phyloP scores from a whole-genome alignment of 2,888 invertebrate genomes.

The Pteria penguin region DNA sequence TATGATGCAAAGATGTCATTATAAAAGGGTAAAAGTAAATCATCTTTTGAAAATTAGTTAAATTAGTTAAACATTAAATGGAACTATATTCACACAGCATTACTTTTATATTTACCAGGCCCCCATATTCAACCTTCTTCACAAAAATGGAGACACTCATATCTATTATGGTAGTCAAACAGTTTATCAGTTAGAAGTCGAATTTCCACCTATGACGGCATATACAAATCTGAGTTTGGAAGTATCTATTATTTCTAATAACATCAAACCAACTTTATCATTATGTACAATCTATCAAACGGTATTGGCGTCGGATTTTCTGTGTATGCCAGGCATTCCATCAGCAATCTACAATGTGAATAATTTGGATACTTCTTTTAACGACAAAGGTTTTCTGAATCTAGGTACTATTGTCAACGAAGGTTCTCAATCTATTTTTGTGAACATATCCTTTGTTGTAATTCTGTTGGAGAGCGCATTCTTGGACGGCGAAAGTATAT shows the following conservation, averaged over 20 bases:
- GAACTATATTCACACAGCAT: no score
- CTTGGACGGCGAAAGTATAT: not conserved
- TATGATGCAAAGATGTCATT: no score
- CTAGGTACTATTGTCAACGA: not conserved
- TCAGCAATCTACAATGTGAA: not conserved
- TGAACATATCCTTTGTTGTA: not conserved
- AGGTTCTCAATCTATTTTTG: not conserved
- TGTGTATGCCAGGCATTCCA: not conserved
- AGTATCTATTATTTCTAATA: not conserved
- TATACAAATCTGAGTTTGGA: not conserved
- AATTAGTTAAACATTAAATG: no score
- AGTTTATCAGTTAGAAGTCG: not conserved
- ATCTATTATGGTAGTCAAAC: not conserved
- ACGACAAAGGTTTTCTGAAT: not conserved
- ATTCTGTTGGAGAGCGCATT: not conserved
- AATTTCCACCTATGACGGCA: not conserved
- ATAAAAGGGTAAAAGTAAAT: no score
- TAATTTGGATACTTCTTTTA: not conserved
- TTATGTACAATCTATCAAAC: not conserved
- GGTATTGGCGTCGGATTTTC: not conserved
- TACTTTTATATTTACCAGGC: not conserved
- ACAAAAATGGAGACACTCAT: not conserved
- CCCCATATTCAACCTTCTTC: not conserved
- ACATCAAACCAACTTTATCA: not conserved
- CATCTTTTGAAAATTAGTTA: no score